Percentiles rank a stretch among this genome's conserved stretches.
Conservation (phyloP, 2,888 invertebrate species). For the Andrena flavipes region DNA sequence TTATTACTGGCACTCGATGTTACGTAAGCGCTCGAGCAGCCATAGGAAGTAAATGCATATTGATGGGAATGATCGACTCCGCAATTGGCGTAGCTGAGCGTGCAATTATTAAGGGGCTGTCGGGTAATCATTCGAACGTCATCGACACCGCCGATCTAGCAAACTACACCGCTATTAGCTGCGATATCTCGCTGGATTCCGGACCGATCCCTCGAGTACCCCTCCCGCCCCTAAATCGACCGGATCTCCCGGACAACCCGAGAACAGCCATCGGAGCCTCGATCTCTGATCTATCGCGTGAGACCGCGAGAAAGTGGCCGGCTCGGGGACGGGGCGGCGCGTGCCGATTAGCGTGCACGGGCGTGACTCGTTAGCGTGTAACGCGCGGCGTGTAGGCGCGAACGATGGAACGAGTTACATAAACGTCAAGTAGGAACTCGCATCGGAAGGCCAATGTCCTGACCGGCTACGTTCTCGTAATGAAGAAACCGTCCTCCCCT, state of each 20-base stretch:
- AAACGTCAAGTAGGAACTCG: conserved; percentile 73
- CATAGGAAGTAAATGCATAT: conserved; percentile 3
- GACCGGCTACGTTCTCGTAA: conserved; percentile 60
- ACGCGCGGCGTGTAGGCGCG: conserved; percentile 42
- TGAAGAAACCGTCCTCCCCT: conserved; percentile 59
- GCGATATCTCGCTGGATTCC: no score
- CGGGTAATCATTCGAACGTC: neutral
- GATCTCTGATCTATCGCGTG: neutral
- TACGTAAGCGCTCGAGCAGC: conserved; percentile 13
- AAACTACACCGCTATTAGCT: neutral
- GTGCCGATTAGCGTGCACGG: conserved; percentile 42
- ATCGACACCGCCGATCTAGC: neutral
- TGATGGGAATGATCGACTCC: neutral
- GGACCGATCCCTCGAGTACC: no score
- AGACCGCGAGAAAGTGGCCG: conserved; percentile 30
- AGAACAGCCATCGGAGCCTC: neutral
- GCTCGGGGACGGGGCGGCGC: neutral
- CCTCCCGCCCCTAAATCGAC: no score
- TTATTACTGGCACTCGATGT: neutral
- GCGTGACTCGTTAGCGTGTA: conserved; percentile 57
- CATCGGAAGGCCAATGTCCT: conserved; percentile 81
- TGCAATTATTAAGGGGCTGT: neutral
- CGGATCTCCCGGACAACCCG: neutral
- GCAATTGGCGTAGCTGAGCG: neutral
- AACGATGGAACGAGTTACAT: conserved; percentile 74